Evolutionary conservation across 2,888 invertebrate species (phyloP).

Genomic region (Euplexia lucipara): DNA sequence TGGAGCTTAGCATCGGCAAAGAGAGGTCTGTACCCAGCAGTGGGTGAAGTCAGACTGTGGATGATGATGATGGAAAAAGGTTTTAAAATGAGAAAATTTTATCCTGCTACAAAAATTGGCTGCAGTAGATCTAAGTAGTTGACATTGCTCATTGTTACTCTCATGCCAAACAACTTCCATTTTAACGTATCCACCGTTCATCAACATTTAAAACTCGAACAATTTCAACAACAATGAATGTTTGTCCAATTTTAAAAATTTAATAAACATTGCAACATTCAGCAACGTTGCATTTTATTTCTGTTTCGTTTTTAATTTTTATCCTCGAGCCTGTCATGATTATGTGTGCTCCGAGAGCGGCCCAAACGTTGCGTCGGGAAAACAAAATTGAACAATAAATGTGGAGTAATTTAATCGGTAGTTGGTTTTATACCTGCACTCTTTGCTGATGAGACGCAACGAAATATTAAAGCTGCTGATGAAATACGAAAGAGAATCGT

Average conservation of each 20-base stretch:
- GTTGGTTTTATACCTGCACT: conserved; percentile 52
- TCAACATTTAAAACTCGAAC: not conserved
- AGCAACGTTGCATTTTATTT: conserved; percentile 40
- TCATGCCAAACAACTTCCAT: not conserved
- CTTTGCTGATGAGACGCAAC: conserved; percentile 44
- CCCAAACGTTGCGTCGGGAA: conserved; percentile 10
- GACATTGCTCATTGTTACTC: not conserved
- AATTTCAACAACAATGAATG: conserved; percentile 5
- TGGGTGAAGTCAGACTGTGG: too few relatives aligned
- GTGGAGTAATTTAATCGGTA: conserved; percentile 46
- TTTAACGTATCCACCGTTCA: not conserved
- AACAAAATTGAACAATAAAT: conserved; percentile 56
- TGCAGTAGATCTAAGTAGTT: too few relatives aligned
- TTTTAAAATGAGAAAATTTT: too few relatives aligned
- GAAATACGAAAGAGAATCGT: too few relatives aligned
- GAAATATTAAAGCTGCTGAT: conserved; percentile 21
- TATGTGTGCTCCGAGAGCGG: conserved; percentile 27
- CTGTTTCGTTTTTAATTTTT: conserved; percentile 45
- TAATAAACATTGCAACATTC: conserved; percentile 16
- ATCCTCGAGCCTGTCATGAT: conserved; percentile 42
- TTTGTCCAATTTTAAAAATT: conserved; percentile 17
- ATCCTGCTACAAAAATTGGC: too few relatives aligned
- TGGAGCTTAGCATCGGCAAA: too few relatives aligned
- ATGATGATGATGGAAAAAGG: too few relatives aligned
- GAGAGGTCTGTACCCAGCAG: too few relatives aligned